phyloP scores from a whole-genome alignment of 1,140 invertebrate species.

The Heliothis virescens region DNA sequence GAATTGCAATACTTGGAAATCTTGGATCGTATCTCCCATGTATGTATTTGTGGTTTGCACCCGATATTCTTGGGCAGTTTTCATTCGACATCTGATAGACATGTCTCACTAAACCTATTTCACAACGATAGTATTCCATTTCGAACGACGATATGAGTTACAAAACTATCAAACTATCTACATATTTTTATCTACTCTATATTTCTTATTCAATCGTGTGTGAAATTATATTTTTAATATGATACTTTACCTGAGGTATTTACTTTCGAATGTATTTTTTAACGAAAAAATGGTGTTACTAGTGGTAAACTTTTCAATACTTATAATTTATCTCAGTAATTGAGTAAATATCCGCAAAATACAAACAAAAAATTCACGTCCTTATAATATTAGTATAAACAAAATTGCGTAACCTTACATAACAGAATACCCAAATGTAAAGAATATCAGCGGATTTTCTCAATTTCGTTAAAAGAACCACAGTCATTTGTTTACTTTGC shows the following conservation, averaged over 20 bases:
- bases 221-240: too few relatives aligned
- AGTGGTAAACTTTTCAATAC: too few relatives aligned
- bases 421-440: conserved; percentile 12
- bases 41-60: not conserved
- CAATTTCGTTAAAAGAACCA: conserved; percentile 71
- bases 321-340: too few relatives aligned
- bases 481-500: conserved; percentile 71
- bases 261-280: too few relatives aligned
- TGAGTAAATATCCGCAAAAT: not conserved
- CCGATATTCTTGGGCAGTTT: conserved; percentile 1
- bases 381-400: not conserved
- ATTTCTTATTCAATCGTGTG: too few relatives aligned
- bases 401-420: conserved; percentile 4
- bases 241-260: too few relatives aligned
- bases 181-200: too few relatives aligned
- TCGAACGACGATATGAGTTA: not conserved
- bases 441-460: conserved; percentile 54
- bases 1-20: too few relatives aligned
- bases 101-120: not conserved
- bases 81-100: conserved; percentile 8
- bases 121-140: not conserved
- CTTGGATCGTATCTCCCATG: not conserved
- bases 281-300: too few relatives aligned
- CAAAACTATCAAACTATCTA: too few relatives aligned
- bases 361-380: not conserved